Evolutionary conservation across 2,797 vertebrate genomes (phyloP).

Genomic region (Macroramphosus scolopax): DNA sequence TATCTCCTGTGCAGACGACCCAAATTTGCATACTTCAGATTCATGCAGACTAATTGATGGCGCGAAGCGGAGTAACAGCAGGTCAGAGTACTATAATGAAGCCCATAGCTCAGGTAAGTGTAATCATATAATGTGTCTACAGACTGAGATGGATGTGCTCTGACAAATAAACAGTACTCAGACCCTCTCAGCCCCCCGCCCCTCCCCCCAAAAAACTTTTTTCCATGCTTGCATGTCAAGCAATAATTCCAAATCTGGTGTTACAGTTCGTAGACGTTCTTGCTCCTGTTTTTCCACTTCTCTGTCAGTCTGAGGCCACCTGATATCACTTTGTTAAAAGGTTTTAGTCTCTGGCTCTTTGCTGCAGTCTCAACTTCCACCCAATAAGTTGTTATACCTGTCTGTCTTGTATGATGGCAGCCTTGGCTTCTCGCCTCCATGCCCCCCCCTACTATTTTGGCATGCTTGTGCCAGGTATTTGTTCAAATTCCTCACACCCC

Average conservation of each 20-base stretch:
- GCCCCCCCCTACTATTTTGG: conserved; percentile 70
- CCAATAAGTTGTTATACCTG: conserved; percentile 41
- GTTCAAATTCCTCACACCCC: conserved; percentile 86
- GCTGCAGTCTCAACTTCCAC: conserved; percentile 31
- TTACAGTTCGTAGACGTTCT: conserved; percentile 12
- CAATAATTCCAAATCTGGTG: conserved; percentile 25
- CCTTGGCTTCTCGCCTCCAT: conserved; percentile 31
- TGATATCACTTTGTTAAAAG: conserved; percentile 25
- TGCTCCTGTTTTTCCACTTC: conserved; percentile 7
- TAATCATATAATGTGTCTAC: conserved; percentile 51
- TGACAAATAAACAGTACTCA: conserved; percentile 58
- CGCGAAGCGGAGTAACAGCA: conserved; percentile 12
- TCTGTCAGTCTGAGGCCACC: conserved; percentile 6
- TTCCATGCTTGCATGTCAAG: conserved; percentile 19
- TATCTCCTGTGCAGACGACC: conserved; percentile 1
- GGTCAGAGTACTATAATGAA: conserved; percentile 36
- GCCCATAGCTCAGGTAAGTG: conserved; percentile 57
- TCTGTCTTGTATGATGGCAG: conserved; percentile 30
- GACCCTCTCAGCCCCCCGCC: conserved; percentile 2
- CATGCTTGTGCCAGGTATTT: conserved; percentile 84
- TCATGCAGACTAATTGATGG: conserved; percentile 44
- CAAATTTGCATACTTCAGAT: conserved; percentile 44
- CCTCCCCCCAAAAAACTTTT: neutral
- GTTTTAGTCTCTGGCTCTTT: conserved; percentile 1
- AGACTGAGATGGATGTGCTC: conserved; percentile 45